A percentile compares a stretch with the other conserved stretches of the same genome.
Evolutionary conservation across 2,888 invertebrate species (phyloP).

Genomic region (Oxytorus armatus): DNA sequence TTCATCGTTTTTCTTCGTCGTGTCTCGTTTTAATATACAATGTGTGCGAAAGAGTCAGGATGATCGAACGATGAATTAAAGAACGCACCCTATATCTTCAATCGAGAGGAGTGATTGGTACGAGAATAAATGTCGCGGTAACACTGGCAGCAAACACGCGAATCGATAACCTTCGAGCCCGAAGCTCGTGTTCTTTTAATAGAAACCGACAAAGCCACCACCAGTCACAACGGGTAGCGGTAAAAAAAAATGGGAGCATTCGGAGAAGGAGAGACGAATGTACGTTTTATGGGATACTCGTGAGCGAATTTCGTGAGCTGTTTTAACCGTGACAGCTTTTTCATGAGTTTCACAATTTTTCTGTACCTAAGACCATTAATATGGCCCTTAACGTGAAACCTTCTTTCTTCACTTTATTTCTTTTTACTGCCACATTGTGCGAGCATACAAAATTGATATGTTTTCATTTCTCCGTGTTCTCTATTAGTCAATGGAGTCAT

Average conservation of each 20-base stretch:
- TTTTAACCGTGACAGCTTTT: not conserved
- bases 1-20: too few species aligned
- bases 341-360: constrained; percentile 1
- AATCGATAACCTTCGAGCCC: constrained; percentile 64
- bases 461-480: not conserved
- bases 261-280: constrained; percentile 7
- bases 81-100: too few species aligned
- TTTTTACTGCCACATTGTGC: not conserved
- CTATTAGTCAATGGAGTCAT: too few species aligned
- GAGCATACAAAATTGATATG: not conserved
- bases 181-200: constrained; percentile 48
- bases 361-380: constrained; percentile 17
- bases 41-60: too few species aligned
- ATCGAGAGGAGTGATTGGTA: constrained; percentile 28
- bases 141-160: constrained; percentile 36
- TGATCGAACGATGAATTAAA: too few species aligned
- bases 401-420: constrained; percentile 1
- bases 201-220: constrained; percentile 16
- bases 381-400: constrained; percentile 26
- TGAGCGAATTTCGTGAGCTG: constrained; percentile 27
- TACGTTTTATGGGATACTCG: constrained; percentile 1
- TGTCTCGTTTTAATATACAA: too few species aligned
- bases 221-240: not conserved
- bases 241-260: constrained; percentile 35
- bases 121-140: constrained; percentile 13